Evolutionary conservation across 1,140 invertebrate species (phyloP), one percentile per base, ranked within the genome.

Genomic region (Pseudachorutes palmiensis): DNA sequence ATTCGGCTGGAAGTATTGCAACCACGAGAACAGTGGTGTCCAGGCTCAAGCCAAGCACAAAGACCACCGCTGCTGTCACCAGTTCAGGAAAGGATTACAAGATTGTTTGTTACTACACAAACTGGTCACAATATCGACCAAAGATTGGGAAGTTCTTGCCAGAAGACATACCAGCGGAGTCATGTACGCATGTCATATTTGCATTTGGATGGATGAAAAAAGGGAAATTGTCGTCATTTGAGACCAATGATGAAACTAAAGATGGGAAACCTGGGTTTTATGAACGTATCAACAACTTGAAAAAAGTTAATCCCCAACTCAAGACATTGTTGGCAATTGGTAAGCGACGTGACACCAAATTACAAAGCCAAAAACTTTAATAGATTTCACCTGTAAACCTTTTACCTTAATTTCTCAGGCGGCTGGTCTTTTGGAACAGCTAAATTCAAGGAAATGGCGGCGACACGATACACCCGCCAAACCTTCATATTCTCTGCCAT

Each of bases 191-290:
- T 80, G 83, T 97, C 73, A 92, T 97, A 74, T 97, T 94, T 78
- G 91, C 94, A 28, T 97, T 98, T 77, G 94, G 92, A 1, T 97
- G 92, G 93, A 81, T 97, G 77, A 97, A 97, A 80, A 95, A 96
- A 76, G 91, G 92, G 70, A 91, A 91, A 75, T 79, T 95, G 36
- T 90, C 90, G 59, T 92, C 91, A 19, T 94, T 93, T 75, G 92
- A 96, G 77, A 86, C 87, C 55, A 94, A 94, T 76, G 92, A 96
- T 75, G 92, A 94, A 76, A 92, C 89, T 0, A 94, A 93, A 75
- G 90, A 93, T 76, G 92, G 90, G 16, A 94, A 94, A 75, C 82
- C 87, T 51, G 93, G 93, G 41, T 79, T 94, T 5, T 96, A 95
- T 75, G 91, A 94, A 64, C 85, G 86, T 72, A 88, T 95, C 36